Conservation (phyloP, 2,888 invertebrate species). For the Drosophila recens region DNA sequence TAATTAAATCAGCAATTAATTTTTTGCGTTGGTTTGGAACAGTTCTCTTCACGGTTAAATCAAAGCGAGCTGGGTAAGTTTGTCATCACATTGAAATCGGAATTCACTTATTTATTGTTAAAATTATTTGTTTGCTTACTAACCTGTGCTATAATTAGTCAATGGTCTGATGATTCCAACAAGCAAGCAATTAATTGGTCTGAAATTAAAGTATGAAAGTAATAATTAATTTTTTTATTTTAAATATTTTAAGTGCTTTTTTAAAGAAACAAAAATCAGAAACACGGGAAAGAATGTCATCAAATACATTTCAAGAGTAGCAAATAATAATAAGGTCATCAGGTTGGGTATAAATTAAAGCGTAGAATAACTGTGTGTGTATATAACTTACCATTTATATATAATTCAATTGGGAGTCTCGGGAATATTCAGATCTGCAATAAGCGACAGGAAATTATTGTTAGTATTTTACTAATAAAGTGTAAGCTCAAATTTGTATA, state of each 20-base stretch:
- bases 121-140: background rate
- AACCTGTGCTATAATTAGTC: background rate
- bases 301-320: conserved; percentile 12
- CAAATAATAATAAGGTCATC: conserved; percentile 11
- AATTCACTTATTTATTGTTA: background rate
- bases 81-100: conserved; percentile 49
- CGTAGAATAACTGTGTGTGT: background rate
- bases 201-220: background rate
- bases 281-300: background rate
- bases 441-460: background rate
- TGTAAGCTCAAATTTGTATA: background rate
- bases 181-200: background rate
- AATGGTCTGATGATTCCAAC: background rate
- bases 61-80: conserved; percentile 79
- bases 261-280: background rate
- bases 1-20: too few relatives aligned
- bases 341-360: background rate
- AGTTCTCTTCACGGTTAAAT: conserved; percentile 74
- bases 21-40: conserved; percentile 52
- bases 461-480: background rate
- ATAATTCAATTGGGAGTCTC: background rate
- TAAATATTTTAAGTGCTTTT: background rate
- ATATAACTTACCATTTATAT: background rate
- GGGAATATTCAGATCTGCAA: background rate
- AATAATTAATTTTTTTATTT: background rate